Conservation (phyloP, 2,888 invertebrate genomes). For the Latrodectus hesperus region DNA sequence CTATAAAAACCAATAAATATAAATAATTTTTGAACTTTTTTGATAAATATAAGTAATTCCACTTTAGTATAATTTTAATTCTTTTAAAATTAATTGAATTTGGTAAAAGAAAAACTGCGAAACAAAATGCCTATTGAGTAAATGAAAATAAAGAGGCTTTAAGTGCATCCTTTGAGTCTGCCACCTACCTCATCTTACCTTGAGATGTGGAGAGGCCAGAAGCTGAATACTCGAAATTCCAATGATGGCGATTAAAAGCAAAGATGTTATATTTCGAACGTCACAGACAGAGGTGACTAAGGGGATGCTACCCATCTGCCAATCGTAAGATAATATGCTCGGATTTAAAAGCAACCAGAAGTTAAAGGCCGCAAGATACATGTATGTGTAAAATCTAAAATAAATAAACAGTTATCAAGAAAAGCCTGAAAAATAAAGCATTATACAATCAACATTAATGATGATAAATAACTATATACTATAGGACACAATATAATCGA, state of each 20-base stretch:
- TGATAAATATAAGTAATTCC: no score
- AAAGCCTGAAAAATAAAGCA: neutral
- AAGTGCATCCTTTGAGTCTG: constrained; percentile 66
- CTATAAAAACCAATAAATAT: no score
- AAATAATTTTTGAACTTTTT: no score
- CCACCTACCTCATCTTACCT: constrained; percentile 70
- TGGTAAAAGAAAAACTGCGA: no score
- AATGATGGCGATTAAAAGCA: constrained; percentile 39
- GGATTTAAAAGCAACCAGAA: constrained; percentile 89
- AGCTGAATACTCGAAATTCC: constrained; percentile 35
- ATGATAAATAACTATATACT: neutral
- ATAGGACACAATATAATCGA: neutral
- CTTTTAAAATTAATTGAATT: no score
- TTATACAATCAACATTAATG: neutral
- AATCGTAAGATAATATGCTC: constrained; percentile 86
- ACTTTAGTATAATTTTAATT: no score
- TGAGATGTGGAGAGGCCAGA: constrained; percentile 35
- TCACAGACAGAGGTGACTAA: constrained; percentile 84
- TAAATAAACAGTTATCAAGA: neutral
- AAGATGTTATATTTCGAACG: constrained; percentile 68
- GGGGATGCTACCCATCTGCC: constrained; percentile 92
- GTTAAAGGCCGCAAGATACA: constrained; percentile 88
- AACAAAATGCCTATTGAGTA: no score
- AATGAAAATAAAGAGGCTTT: constrained; percentile 17
- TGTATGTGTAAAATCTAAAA: constrained; percentile 85